phyloP scores from a whole-genome alignment of 2,888 invertebrate species.

The Drosophila anceps region DNA sequence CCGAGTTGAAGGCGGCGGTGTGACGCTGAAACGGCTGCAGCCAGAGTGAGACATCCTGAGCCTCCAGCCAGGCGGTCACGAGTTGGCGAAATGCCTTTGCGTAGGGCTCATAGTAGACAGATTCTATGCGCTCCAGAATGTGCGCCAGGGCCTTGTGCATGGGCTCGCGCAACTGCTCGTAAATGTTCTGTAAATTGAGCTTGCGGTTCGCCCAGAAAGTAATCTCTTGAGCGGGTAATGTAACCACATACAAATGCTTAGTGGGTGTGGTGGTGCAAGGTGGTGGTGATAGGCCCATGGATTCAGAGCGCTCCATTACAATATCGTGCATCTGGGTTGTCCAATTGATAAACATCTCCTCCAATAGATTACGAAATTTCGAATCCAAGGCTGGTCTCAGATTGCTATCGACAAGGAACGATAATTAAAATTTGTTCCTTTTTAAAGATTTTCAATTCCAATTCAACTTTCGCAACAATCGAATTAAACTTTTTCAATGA shows the following conservation, averaged over 20 bases:
- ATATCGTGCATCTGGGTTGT: conserved; percentile 89
- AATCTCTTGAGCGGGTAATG: conserved; percentile 90
- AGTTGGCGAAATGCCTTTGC: conserved; percentile 92
- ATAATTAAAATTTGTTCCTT: conserved; percentile 13
- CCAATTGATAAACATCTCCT: conserved; percentile 96
- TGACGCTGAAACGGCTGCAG: conserved; percentile 89
- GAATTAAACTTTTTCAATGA: conserved; percentile 26
- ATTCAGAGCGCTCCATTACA: conserved; percentile 79
- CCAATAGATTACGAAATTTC: conserved; percentile 88
- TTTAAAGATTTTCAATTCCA: conserved; percentile 17
- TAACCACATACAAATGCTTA: conserved; percentile 53
- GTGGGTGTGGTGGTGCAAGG: conserved; percentile 10
- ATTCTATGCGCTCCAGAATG: conserved; percentile 91
- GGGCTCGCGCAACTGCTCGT: conserved; percentile 92
- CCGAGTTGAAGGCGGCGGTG: conserved; percentile 87
- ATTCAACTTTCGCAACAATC: conserved; percentile 23
- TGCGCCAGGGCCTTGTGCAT: conserved; percentile 93
- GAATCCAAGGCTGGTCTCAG: conserved; percentile 67
- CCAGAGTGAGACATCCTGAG: conserved; percentile 93
- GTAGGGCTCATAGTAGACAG: conserved; percentile 92
- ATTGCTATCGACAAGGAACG: conserved; percentile 55
- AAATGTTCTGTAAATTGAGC: conserved; percentile 94
- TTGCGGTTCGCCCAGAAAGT: conserved; percentile 93
- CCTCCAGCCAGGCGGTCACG: conserved; percentile 91
- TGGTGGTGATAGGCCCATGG: conserved; percentile 35